phyloP scores from a whole-genome alignment of 2,888 invertebrate genomes.

The Protonemura montana region DNA sequence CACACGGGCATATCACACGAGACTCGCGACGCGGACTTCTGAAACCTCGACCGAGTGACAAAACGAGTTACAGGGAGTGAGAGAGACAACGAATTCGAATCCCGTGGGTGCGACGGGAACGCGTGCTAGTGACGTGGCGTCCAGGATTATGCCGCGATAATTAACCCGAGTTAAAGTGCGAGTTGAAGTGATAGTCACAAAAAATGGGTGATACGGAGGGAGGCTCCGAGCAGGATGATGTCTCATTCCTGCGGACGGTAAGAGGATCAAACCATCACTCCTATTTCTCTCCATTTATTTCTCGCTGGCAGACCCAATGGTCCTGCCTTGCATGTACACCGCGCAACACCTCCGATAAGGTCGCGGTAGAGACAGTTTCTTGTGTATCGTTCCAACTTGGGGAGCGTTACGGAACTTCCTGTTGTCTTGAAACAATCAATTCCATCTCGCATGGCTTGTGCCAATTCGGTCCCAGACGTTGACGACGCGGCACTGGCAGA shows the following conservation, averaged over 20 bases:
- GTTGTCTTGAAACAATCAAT: neutral
- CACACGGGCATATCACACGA: neutral
- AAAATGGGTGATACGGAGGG: too few relatives aligned
- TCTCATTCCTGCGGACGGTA: slow-evolving; percentile 98
- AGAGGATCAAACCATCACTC: slow-evolving; percentile 59
- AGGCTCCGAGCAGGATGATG: slow-evolving; percentile 99
- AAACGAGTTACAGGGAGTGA: neutral
- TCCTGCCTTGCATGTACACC: too few relatives aligned
- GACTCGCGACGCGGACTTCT: neutral
- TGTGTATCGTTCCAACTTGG: neutral
- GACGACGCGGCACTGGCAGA: neutral
- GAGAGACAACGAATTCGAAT: neutral
- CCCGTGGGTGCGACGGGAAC: neutral
- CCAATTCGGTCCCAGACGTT: neutral
- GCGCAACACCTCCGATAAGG: too few relatives aligned
- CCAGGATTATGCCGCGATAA: neutral
- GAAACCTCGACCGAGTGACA: neutral
- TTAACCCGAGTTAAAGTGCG: neutral
- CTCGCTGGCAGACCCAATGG: neutral
- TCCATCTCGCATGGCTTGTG: neutral
- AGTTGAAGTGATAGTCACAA: too few relatives aligned
- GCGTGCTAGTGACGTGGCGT: neutral
- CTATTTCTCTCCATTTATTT: neutral
- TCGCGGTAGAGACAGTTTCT: neutral
- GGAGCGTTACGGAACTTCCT: too few relatives aligned